Base-by-base conservation (phyloP, 2,113 vertebrate genomes). In the Xiphias gladius region DNA sequence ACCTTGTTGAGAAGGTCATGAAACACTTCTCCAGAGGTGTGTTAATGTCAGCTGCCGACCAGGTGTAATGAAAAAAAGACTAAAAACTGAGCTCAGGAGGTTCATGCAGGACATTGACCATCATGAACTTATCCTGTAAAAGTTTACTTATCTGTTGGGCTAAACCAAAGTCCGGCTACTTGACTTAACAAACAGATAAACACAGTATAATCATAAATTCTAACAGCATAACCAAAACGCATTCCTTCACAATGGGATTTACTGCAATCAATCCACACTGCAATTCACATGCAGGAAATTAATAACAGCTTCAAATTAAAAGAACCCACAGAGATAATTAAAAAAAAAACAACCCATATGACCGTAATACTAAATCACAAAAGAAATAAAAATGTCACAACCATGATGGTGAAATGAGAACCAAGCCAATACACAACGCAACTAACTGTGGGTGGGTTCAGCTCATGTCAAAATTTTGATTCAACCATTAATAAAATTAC, bases 321-420 rank as follows among this genome's bases (percentile, higher is more conserved):
- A 73, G 13, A 86, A 65, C 11, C 74, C 76, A 65, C 68, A 80
- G 55, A 76, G 73, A 39, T 69, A 62, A 37, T 59, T 32, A 50
- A 35, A 41, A 54, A 79, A 30, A 62, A 24, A 28, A 28, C 5
- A 59, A 64, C 74, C 76, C 10, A 83, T 26, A 73, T 10, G 19
- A 84, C 28, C 7, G 32, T 35, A 28, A 73, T 30, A 43, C 48
- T 61, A 46, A 78, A 79, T 85, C 4, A 26, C 0, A 22, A 6
- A 26, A 64, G 30, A 63, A 74, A 62, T 66, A 26, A 59, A 74
- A 66, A 69, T 37, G 43, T 63, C 2, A 57, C 30, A 66, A 54
- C 48, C 55, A 20, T 10, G 62, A 87, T 66, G 86, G 57, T 73
- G 64, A 83, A 89, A 85, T 39, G 28, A 84, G 66, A 91, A 65